These are phyloP conservation scores for Platerodrilus igneus DNA, from an alignment of 2,888 invertebrate species.

Conservation along the genomic window DNA sequence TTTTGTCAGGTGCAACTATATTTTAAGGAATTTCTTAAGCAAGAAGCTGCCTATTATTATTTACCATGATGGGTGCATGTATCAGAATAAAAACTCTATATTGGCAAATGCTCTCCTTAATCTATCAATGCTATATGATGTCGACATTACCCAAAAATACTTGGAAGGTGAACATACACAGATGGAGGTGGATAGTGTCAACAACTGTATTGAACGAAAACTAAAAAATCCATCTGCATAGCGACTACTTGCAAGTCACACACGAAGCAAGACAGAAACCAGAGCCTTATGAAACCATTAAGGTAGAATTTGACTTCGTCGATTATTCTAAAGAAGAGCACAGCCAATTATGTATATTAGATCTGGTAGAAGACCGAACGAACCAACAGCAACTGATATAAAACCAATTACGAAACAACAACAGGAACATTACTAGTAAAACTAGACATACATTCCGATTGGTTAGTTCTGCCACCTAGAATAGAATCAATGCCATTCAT, in stretches of 20 bases:
- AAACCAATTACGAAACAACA: no score
- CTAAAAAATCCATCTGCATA: conserved; percentile 5
- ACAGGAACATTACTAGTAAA: no score
- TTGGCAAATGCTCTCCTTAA: conserved; percentile 1
- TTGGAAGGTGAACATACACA: conserved; percentile 35
- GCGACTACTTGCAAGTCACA: background rate
- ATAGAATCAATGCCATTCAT: no score
- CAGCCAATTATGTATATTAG: no score
- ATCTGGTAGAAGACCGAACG: no score
- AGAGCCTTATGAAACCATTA: conserved; percentile 20
- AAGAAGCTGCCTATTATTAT: conserved; percentile 9
- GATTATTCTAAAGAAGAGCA: no score
- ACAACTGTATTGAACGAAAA: conserved; percentile 35
- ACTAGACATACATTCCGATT: no score
- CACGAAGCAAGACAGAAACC: conserved; percentile 12
- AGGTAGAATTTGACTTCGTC: no score
- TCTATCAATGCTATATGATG: background rate
- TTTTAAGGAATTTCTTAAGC: conserved; percentile 18
- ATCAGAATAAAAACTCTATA: background rate
- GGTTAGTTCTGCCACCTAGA: no score
- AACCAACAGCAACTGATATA: no score
- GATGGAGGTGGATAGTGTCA: conserved; percentile 39
- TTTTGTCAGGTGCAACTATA: conserved; percentile 27
- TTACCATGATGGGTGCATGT: conserved; percentile 15
- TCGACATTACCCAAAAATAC: background rate